These are phyloP conservation scores for Patiria miniata DNA, from an alignment of 35 echinoderm and acorn worm species.

Conservation along the genomic window DNA sequence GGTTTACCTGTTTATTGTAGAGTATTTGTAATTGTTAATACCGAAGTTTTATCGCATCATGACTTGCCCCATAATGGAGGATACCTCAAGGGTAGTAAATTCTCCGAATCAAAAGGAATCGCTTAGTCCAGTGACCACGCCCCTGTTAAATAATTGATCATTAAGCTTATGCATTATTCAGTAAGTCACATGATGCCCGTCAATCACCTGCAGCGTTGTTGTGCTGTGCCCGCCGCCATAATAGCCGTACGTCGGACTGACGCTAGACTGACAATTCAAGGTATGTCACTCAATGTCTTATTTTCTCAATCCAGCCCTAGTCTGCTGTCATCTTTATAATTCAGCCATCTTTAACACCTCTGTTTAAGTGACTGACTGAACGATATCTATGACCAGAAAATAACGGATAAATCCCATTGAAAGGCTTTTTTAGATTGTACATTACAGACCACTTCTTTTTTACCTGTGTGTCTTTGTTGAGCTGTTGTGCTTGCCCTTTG, in stretches of 20 bases:
- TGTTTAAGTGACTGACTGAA: conserved; percentile 17
- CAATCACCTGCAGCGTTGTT: conserved; percentile 69
- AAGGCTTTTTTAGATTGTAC: neutral
- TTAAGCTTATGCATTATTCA: neutral
- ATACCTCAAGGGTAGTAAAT: no score
- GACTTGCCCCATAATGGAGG: no score
- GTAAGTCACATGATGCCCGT: conserved; percentile 58
- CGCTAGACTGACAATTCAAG: conserved; percentile 58
- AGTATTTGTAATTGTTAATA: no score
- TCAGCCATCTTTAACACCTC: conserved; percentile 19
- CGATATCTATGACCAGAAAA: neutral
- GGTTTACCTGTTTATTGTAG: no score
- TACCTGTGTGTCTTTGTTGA: conserved; percentile 35
- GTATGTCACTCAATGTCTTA: conserved; percentile 72
- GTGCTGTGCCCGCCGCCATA: conserved; percentile 60
- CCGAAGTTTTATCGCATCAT: no score
- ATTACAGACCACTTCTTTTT: conserved; percentile 12
- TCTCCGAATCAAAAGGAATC: no score
- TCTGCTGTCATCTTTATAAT: conserved; percentile 43
- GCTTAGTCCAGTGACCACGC: neutral
- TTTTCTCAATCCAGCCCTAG: conserved; percentile 39
- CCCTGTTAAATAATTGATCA: conserved; percentile 53
- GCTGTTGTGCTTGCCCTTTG: no score
- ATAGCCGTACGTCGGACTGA: conserved; percentile 42
- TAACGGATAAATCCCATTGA: neutral